Percentiles rank a stretch among this genome's conserved stretches.
These are phyloP conservation scores for Hydrocynus forskahlii DNA, from an alignment of 2,797 vertebrate genomes.

Conservation along the genomic window DNA sequence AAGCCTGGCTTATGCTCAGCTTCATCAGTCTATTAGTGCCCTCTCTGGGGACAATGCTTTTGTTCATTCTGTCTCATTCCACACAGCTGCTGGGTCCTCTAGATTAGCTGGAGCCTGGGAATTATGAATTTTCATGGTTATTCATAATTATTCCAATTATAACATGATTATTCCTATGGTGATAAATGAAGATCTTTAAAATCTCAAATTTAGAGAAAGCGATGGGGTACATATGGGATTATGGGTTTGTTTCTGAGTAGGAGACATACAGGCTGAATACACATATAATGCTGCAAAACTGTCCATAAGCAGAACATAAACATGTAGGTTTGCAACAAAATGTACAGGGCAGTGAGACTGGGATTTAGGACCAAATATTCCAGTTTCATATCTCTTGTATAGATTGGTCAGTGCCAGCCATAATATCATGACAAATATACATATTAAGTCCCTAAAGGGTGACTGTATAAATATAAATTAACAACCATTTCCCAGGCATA, in stretches of 20 bases:
- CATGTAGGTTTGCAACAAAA: neutral
- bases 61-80: slow-evolving; percentile 11
- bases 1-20: neutral
- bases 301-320: neutral
- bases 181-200: slow-evolving; percentile 12
- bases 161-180: too few species aligned
- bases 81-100: neutral
- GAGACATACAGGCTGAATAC: neutral
- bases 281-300: neutral
- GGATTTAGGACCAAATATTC: neutral
- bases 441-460: too few species aligned
- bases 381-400: neutral
- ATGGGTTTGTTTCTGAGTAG: neutral
- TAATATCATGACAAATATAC: too few species aligned
- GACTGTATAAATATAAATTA: too few species aligned
- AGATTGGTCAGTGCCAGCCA: neutral
- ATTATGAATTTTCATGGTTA: slow-evolving; percentile 2
- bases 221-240: neutral
- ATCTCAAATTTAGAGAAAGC: neutral
- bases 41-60: slow-evolving; percentile 8
- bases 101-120: neutral
- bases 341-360: neutral
- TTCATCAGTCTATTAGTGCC: slow-evolving; percentile 20
- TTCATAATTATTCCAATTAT: too few species aligned
- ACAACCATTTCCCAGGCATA: too few species aligned